These are phyloP conservation scores for Autographa gamma DNA, from an alignment of 2,888 invertebrate species.

Conservation along the genomic window DNA sequence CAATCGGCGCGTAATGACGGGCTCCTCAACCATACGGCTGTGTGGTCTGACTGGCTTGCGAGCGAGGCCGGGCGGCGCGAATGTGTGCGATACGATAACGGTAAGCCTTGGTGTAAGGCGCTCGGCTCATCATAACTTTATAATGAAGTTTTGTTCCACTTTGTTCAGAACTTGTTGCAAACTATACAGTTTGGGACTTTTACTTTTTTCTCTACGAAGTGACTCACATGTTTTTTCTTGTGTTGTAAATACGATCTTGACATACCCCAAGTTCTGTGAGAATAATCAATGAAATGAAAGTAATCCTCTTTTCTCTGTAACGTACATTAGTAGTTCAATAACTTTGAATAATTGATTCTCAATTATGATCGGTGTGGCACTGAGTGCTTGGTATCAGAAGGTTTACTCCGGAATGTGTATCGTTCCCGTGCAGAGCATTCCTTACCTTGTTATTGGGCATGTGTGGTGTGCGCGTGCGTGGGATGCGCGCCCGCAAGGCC, in stretches of 20 bases:
- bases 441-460: neutral
- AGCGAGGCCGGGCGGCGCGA: neutral
- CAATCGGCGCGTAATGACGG: slow-evolving; percentile 3
- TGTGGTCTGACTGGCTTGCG: neutral
- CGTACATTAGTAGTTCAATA: neutral
- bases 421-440: neutral
- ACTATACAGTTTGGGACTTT: slow-evolving; percentile 10
- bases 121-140: slow-evolving; percentile 9
- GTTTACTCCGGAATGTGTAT: neutral
- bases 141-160: slow-evolving; percentile 13
- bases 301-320: slow-evolving; percentile 1
- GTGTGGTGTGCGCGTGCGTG: slow-evolving; percentile 16
- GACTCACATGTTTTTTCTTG: slow-evolving; percentile 8
- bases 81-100: neutral
- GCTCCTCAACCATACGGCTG: neutral
- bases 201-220: slow-evolving; percentile 17
- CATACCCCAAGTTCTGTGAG: neutral
- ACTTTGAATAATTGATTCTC: neutral
- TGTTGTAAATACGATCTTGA: slow-evolving; percentile 26
- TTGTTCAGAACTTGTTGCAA: slow-evolving; percentile 13
- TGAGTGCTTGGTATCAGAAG: neutral
- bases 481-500: slow-evolving; percentile 30
- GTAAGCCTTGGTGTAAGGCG: neutral
- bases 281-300: slow-evolving; percentile 1
- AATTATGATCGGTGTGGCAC: neutral